Percentiles rank a stretch among this genome's conserved stretches.
Conservation (phyloP, 2,888 invertebrate species). For the Lepeophtheirus nordmannii region DNA sequence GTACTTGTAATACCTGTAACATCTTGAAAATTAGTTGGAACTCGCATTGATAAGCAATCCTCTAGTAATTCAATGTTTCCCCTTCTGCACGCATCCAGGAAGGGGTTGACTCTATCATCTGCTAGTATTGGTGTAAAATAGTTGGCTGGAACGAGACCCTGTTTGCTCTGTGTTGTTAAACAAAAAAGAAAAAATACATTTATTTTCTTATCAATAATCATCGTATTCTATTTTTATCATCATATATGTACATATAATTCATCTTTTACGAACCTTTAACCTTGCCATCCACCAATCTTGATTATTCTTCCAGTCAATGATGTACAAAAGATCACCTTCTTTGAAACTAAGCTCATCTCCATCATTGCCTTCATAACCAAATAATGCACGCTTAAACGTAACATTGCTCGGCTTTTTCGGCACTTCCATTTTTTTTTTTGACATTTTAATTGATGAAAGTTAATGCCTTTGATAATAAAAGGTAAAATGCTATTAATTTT, state of each 20-base stretch:
- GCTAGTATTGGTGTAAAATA: neutral
- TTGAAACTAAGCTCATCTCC: slow-evolving; percentile 24
- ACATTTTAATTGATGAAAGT: no score
- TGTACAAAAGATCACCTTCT: slow-evolving; percentile 37
- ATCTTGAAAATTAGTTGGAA: slow-evolving; percentile 12
- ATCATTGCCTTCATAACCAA: slow-evolving; percentile 7
- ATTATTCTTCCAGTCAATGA: slow-evolving; percentile 36
- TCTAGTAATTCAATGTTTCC: slow-evolving; percentile 18
- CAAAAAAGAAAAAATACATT: no score
- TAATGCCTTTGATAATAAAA: no score
- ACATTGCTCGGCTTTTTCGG: slow-evolving; percentile 4
- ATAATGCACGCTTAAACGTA: slow-evolving; percentile 14
- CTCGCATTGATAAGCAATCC: neutral
- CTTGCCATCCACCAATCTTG: slow-evolving; percentile 32
- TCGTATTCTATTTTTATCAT: no score
- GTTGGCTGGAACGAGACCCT: slow-evolving; percentile 20
- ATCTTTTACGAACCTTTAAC: neutral
- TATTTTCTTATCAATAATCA: no score
- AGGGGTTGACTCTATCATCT: slow-evolving; percentile 1
- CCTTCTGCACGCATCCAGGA: slow-evolving; percentile 11
- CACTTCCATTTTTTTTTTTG: neutral
- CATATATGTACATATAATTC: no score
- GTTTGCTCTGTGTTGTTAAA: neutral
- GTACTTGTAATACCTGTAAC: neutral
- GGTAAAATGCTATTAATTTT: no score